These are phyloP conservation scores for Helobdella robusta DNA, from an alignment of 2,888 invertebrate species.

Conservation along the genomic window DNA sequence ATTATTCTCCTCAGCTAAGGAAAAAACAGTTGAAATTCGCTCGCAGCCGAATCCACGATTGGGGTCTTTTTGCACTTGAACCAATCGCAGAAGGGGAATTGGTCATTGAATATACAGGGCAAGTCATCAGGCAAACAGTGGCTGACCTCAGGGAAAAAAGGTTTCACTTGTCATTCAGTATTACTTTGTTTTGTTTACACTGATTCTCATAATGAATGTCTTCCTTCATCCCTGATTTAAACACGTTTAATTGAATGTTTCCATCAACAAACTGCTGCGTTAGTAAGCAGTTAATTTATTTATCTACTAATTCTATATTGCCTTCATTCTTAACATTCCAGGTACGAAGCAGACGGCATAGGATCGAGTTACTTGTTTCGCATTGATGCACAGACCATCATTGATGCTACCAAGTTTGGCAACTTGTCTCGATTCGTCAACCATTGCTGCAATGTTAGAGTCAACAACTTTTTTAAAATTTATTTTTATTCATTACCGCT, in stretches of 20 bases:
- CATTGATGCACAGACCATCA: slow-evolving; percentile 90
- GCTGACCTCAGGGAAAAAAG: slow-evolving; percentile 89
- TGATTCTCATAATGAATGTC: too few species aligned
- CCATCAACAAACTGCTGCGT: too few species aligned
- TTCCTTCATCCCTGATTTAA: too few species aligned
- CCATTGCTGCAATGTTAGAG: slow-evolving; percentile 97
- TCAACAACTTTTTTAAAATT: too few species aligned
- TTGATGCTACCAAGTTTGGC: slow-evolving; percentile 96
- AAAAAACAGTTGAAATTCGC: slow-evolving; percentile 96
- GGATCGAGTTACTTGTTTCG: slow-evolving; percentile 87
- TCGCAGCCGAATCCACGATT: slow-evolving; percentile 94
- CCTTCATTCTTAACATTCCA: too few species aligned
- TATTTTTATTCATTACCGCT: too few species aligned
- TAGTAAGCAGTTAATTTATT: too few species aligned
- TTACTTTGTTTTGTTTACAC: too few species aligned
- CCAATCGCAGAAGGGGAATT: slow-evolving; percentile 97
- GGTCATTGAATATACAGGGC: slow-evolving; percentile 99
- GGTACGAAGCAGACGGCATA: slow-evolving; percentile 91
- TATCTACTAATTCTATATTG: too few species aligned
- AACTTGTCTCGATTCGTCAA: slow-evolving; percentile 96
- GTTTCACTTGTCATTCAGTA: too few species aligned
- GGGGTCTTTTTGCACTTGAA: slow-evolving; percentile 97
- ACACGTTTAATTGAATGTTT: too few species aligned
- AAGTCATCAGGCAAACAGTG: slow-evolving; percentile 67
- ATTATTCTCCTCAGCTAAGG: slow-evolving; percentile 62